Percentiles rank a stretch among this genome's conserved stretches.
Conservation (phyloP, 1,140 invertebrate genomes). For the Listronotus oregonensis region DNA sequence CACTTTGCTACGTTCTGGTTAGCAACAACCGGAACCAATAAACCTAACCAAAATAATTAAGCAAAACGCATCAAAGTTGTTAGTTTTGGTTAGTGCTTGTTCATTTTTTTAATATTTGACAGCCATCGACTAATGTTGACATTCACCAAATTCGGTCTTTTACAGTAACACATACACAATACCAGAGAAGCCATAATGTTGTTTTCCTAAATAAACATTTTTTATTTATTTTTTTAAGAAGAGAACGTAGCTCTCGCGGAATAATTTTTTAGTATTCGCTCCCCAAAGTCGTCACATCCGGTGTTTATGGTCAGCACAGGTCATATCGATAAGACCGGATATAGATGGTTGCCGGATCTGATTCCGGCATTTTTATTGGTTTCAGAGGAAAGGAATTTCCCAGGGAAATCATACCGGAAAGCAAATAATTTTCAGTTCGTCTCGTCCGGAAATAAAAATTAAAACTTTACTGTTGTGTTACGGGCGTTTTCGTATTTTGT, state of each 20-base stretch:
- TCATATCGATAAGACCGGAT: slow-evolving; percentile 51
- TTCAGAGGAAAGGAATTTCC: slow-evolving; percentile 33
- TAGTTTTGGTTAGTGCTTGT: no score
- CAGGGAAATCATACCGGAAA: slow-evolving; percentile 38
- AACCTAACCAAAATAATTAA: no score
- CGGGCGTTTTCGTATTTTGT: no score
- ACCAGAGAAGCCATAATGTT: no score
- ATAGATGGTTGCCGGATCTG: slow-evolving; percentile 49
- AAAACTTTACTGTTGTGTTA: slow-evolving; percentile 29
- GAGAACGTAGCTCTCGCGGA: slow-evolving; percentile 22
- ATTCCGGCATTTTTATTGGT: slow-evolving; percentile 48
- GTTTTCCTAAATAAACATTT: no score
- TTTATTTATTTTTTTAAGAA: neutral
- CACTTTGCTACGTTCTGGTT: no score
- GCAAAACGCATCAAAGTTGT: no score
- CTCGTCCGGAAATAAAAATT: slow-evolving; percentile 33
- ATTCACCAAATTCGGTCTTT: no score
- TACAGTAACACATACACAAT: no score
- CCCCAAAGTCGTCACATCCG: slow-evolving; percentile 50
- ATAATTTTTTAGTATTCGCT: slow-evolving; percentile 49
- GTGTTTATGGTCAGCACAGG: slow-evolving; percentile 47
- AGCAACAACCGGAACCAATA: no score
- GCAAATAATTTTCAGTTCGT: slow-evolving; percentile 36
- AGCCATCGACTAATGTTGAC: no score
- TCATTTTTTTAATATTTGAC: no score